A percentile compares a stretch with the other conserved stretches of the same genome.
These are phyloP conservation scores for Strigamia transsilvanica DNA, from an alignment of 2,888 invertebrate species.

Conservation along the genomic window DNA sequence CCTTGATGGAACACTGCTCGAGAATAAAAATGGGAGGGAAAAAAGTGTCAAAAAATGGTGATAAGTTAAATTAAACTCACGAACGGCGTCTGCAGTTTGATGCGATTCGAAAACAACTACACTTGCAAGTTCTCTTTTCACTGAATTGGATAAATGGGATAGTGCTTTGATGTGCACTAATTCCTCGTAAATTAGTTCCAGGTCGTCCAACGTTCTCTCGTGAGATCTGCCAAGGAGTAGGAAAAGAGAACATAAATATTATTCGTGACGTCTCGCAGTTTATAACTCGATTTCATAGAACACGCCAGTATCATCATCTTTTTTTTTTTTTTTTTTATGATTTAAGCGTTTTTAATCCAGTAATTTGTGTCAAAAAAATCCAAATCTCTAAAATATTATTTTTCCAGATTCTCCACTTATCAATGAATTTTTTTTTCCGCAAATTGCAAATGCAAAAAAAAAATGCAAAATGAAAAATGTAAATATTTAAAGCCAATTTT, in stretches of 20 bases:
- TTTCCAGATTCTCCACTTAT: too few species aligned
- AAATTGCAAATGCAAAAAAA: too few species aligned
- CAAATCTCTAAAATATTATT: too few species aligned
- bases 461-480: too few species aligned
- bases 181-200: constrained; percentile 84
- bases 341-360: too few species aligned
- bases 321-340: too few species aligned
- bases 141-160: constrained; percentile 80
- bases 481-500: neutral
- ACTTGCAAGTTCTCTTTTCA: constrained; percentile 80
- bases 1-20: constrained; percentile 82
- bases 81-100: constrained; percentile 76
- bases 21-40: neutral
- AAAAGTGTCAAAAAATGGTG: neutral
- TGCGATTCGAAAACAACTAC: constrained; percentile 83
- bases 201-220: constrained; percentile 79
- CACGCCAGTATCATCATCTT: too few species aligned
- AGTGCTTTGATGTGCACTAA: constrained; percentile 81
- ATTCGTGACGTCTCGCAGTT: neutral
- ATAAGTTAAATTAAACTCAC: constrained; percentile 64
- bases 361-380: too few species aligned
- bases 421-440: too few species aligned
- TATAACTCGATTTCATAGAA: neutral
- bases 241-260: constrained; percentile 51
- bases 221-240: constrained; percentile 70